Percentiles rank a stretch among this genome's conserved stretches.
These are phyloP conservation scores for Toxostoma redivivum DNA, from an alignment of 2,113 vertebrate genomes.

Conservation along the genomic window DNA sequence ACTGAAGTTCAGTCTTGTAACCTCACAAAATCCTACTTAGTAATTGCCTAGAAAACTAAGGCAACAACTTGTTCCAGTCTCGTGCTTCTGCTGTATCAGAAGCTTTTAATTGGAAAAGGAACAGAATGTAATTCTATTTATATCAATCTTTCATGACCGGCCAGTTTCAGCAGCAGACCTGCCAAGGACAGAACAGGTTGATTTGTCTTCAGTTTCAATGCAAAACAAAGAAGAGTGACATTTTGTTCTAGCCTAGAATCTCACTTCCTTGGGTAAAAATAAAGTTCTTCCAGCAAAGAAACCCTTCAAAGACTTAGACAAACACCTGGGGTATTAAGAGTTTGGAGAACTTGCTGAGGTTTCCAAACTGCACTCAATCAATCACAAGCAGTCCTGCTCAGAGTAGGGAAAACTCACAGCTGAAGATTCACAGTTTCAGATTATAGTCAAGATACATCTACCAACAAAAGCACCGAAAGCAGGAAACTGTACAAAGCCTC, in stretches of 20 bases:
- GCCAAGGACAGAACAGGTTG: slow-evolving; percentile 1
- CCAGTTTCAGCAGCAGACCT: not conserved
- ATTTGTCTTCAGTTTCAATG: not conserved
- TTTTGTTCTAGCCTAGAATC: not conserved
- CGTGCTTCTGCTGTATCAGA: not conserved
- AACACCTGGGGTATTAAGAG: not conserved
- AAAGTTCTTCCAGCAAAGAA: not conserved
- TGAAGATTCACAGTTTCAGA: not conserved
- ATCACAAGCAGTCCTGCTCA: not conserved
- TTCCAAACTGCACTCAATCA: not conserved
- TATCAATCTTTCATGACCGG: not conserved
- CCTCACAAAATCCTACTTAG: not conserved
- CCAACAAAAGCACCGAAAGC: not conserved
- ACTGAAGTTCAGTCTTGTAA: slow-evolving; percentile 36
- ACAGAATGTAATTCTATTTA: slow-evolving; percentile 29
- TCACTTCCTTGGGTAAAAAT: not conserved
- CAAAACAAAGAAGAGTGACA: not conserved
- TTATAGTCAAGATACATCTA: not conserved
- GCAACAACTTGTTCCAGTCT: not conserved
- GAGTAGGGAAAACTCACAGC: not conserved
- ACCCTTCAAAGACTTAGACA: not conserved
- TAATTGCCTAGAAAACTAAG: not conserved
- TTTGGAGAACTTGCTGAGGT: not conserved
- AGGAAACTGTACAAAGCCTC: not conserved
- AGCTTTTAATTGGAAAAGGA: not conserved